Base-by-base conservation (phyloP, 1,140 invertebrate species). In the Eupristina koningsbergeri region DNA sequence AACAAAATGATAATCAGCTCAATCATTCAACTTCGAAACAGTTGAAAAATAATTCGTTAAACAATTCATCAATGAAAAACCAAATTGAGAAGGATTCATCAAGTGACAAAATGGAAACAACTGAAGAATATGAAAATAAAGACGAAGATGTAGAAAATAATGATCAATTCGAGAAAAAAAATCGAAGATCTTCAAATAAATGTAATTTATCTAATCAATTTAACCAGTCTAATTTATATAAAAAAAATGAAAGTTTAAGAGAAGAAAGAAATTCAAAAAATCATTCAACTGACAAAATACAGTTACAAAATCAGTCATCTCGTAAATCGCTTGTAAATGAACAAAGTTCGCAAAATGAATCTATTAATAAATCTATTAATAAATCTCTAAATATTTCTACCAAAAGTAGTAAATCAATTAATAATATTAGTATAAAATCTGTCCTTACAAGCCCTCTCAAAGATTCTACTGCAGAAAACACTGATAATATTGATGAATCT, bases 331-430 rank as follows among this genome's bases (percentile, higher is more conserved):
- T 58, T 7, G 6, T 58, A 58, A 58, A 58, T 5, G 53, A 58
- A 26, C 2, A 58, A 58, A 58, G 2, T 22, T 58, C 26, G 26
- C 22, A 58, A 26, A 74, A 26, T 31, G 39, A 15, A 6, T 58
- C 53, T 5, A 26, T 58, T 34, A 64, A 64, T 63, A 58, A 81
- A 19, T 64, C 63, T 13, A 34, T 0, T 15, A 76, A 78, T 58
- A 61, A 82, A 69, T 82, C 58, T 74, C n/a, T 63, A 19, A 82
- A 82, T 67, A n/a, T 31, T 50, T 83, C 75, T 22, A 47, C 58
- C 26, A 82, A 77, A 69, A 69, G 53, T 53, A 19, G 34, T n/a
- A 83, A 69, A 39, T 76, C 50, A 5, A 61, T 34, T 17, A 29
- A 22, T 17, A 39, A 58, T 31, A n/a, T 34, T 45, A 31, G 73